Percentiles rank a stretch among this genome's conserved stretches.
Conservation (phyloP, 2,797 vertebrate species). For the Hozukius guyotensis region DNA sequence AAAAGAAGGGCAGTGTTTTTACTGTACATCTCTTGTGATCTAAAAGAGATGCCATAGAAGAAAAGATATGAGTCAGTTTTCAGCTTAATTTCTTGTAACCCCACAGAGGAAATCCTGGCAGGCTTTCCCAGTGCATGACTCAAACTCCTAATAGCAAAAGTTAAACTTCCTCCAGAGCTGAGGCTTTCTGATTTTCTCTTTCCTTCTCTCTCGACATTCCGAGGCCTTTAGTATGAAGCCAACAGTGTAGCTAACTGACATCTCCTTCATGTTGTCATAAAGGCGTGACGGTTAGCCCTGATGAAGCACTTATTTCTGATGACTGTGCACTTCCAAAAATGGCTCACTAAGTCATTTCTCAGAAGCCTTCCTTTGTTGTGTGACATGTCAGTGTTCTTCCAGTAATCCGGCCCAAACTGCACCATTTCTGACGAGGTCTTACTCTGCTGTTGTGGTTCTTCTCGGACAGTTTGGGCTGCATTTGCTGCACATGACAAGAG, state of each 20-base stretch:
- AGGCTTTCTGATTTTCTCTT: background rate
- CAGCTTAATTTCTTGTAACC: background rate
- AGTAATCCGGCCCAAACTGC: constrained; percentile 38
- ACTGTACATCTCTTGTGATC: background rate
- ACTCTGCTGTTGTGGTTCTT: constrained; percentile 78
- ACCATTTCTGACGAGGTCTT: constrained; percentile 49
- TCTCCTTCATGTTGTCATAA: constrained; percentile 3
- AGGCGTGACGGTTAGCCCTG: constrained; percentile 1
- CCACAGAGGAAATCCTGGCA: background rate
- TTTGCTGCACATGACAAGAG: constrained; percentile 85
- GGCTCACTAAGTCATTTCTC: constrained; percentile 50
- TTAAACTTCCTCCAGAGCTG: background rate
- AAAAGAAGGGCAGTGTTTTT: background rate
- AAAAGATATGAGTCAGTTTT: constrained; percentile 6
- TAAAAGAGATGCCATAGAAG: background rate
- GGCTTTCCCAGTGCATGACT: constrained; percentile 30
- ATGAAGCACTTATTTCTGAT: constrained; percentile 51
- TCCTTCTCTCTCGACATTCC: background rate
- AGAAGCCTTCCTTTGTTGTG: constrained; percentile 60
- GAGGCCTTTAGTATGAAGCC: background rate
- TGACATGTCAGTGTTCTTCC: constrained; percentile 59
- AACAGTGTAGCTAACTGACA: background rate
- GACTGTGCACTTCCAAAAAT: constrained; percentile 23
- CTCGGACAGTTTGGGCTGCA: constrained; percentile 84
- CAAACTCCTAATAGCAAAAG: constrained; percentile 4